Conservation (phyloP, 53 echinoderm and acorn worm species). For the Pentamera pediparva region DNA sequence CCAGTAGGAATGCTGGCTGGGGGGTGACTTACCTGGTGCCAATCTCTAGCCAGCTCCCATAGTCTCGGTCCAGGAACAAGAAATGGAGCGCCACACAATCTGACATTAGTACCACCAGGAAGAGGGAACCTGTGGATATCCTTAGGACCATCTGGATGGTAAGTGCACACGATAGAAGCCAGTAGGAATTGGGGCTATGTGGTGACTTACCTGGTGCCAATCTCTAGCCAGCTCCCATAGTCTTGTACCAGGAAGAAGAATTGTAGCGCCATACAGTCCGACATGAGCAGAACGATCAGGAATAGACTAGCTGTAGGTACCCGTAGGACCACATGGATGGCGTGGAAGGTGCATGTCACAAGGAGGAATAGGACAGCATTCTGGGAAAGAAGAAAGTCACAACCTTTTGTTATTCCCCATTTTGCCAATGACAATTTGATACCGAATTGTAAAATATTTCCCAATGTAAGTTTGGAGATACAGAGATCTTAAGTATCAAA, state of each 20-base stretch:
- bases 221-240: constrained; percentile 96
- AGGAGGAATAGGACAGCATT: constrained; percentile 65
- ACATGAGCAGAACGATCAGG: constrained; percentile 81
- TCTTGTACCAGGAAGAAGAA: constrained; percentile 94
- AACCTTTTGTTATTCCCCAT: no score
- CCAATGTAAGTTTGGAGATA: no score
- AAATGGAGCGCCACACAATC: constrained; percentile 89
- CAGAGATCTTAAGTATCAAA: no score
- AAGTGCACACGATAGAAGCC: no score
- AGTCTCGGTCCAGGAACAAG: constrained; percentile 87
- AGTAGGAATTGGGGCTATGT: no score
- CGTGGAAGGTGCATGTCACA: constrained; percentile 97
- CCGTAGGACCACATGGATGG: constrained; percentile 70
- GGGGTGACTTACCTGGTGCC: constrained; percentile 85
- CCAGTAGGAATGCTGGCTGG: no score
- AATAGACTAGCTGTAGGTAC: constrained; percentile 81
- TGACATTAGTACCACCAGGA: constrained; percentile 82
- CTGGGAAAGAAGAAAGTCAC: no score
- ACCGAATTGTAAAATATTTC: no score
- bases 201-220: constrained; percentile 85
- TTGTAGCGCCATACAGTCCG: constrained; percentile 84
- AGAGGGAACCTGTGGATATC: constrained; percentile 74
- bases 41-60: constrained; percentile 97
- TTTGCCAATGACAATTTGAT: no score
- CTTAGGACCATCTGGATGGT: no score